Evolutionary conservation across 2,888 invertebrate genomes (phyloP), one percentile per base, ranked within the genome.

Genomic region (Andrena fulva): DNA sequence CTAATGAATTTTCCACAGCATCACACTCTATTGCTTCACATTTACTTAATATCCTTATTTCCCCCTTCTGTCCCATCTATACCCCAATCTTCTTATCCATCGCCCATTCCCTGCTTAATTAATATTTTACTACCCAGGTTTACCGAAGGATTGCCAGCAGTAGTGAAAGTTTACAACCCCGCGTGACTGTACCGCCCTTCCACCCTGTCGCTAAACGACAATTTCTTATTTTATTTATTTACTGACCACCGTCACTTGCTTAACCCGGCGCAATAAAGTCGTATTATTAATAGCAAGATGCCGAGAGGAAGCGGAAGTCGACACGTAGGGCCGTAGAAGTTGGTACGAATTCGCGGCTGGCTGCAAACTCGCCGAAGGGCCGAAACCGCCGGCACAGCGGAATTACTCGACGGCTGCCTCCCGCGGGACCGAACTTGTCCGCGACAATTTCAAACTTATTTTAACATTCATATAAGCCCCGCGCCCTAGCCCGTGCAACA

Each of bases 391-490:
- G 90, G 91, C 91, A 92, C 90, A 89, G 91, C 91, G 91, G 92
- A 93, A 93, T 93, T 93, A 93, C 93, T 93, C 93, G 92, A 90
- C 91, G 91, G 91, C 91, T 91, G 87, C 88, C 87, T 93, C 93
- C 93, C 93, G 82, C 74, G 92, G 92, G 93, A 90, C 90, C 88
- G 91, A 93, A 93, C 93, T 93, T 93, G 93, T 93, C 93, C 93
- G 93, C 93, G 93, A 93, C 93, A 93, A 93, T 93, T 93, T 93
- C 93, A 93, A 93, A 93, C 93, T 93, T 93, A 93, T 93, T 93
- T 93, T 93, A 93, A 93, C 93, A 93, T 93, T 93, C 93, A 93
- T 93, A 93, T 93, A 93, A 93, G 93, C 93, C 92, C 91, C 90
- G 91, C 88, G 85, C 85, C 79, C 86, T 81, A 73, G 77, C 88